Evolutionary conservation across 1,140 invertebrate genomes (phyloP).

Genomic region (Lepidurus packardi): DNA sequence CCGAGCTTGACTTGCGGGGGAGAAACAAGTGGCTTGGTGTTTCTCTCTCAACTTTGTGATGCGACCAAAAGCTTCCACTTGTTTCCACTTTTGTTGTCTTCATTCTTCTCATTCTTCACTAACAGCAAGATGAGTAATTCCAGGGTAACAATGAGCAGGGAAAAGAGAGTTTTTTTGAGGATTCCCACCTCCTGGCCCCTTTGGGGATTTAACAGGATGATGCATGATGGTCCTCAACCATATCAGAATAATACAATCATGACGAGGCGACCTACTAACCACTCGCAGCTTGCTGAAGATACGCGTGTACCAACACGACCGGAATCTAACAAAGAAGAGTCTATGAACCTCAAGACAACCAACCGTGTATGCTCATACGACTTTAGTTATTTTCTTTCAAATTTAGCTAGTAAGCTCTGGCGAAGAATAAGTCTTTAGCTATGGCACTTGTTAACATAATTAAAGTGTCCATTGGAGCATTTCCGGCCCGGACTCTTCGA

Average conservation of each 20-base stretch:
- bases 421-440: not conserved
- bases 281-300: not conserved
- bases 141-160: not conserved
- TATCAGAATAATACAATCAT: not conserved
- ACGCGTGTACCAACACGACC: too few relatives aligned
- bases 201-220: too few relatives aligned
- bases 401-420: not conserved
- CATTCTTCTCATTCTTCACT: not conserved
- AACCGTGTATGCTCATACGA: too few relatives aligned
- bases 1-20: not conserved
- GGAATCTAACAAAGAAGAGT: too few relatives aligned
- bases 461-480: not conserved
- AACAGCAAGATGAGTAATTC: not conserved
- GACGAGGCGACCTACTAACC: not conserved
- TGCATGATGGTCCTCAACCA: too few relatives aligned
- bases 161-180: not conserved
- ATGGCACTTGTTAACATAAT: not conserved
- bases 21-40: constrained; percentile 1
- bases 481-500: not conserved
- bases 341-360: too few relatives aligned
- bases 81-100: not conserved
- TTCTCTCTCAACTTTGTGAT: not conserved
- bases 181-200: not conserved
- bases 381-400: too few relatives aligned
- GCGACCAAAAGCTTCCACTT: not conserved